Percentiles rank a stretch among this genome's conserved stretches.
These are phyloP conservation scores for Cylloceria caligata DNA, from an alignment of 2,888 invertebrate species.

Conservation along the genomic window DNA sequence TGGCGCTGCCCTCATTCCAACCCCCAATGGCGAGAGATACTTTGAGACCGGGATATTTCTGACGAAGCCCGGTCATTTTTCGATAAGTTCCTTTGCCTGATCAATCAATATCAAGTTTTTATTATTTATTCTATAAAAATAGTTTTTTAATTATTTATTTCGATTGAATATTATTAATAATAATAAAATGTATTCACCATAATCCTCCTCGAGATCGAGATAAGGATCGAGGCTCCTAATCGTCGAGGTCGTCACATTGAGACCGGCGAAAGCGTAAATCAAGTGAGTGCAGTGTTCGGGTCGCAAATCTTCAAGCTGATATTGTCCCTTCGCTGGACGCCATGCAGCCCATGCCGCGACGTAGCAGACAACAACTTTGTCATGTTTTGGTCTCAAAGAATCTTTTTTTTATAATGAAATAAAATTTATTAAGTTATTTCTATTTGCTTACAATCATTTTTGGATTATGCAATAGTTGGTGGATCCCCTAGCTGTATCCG, in stretches of 20 bases:
- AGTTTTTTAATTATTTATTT: neutral
- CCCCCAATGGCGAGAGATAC: conserved; percentile 94
- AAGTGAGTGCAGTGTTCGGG: conserved; percentile 92
- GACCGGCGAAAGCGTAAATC: conserved; percentile 93
- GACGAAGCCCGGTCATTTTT: conserved; percentile 88
- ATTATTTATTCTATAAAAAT: neutral
- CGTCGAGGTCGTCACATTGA: conserved; percentile 88
- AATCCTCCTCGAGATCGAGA: conserved; percentile 91
- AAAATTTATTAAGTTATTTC: neutral
- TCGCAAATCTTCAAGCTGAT: conserved; percentile 89
- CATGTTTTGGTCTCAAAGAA: conserved; percentile 86
- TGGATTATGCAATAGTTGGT: no score
- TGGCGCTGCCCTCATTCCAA: conserved; percentile 95
- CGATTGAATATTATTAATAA: neutral
- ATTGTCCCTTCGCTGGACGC: conserved; percentile 88
- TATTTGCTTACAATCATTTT: neutral
- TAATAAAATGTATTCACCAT: conserved; percentile 87
- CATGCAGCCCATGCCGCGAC: conserved; percentile 93
- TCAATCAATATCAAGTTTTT: no score
- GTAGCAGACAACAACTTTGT: conserved; percentile 92
- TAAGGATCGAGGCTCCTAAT: conserved; percentile 91
- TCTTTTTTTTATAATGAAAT: conserved; percentile 46
- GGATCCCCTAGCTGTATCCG: no score
- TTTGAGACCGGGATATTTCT: conserved; percentile 89
- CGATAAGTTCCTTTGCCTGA: conserved; percentile 86